Base-by-base conservation (phyloP, 1,140 invertebrate genomes). In the Macrostomum lignano region DNA sequence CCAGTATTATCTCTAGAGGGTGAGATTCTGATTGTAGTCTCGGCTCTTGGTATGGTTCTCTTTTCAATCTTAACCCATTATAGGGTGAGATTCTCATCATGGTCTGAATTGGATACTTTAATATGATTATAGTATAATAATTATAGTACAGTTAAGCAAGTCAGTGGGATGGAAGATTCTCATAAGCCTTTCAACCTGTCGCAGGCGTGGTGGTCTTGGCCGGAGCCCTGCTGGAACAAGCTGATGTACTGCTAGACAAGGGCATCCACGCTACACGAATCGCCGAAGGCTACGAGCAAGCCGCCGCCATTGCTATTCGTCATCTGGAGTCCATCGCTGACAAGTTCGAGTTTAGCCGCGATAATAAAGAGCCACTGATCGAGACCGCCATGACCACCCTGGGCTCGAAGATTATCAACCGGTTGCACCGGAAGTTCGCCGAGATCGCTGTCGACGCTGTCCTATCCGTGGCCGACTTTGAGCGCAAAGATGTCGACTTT, bases 191-290 rank as follows among this genome's bases (percentile, higher is more conserved):
- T n/a, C n/a, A n/a, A n/a, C n/a, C n/a, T n/a, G n/a, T n/a, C n/a
- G n/a, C n/a, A n/a, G 88, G 88, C 17, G 91, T 98, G 46, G 88
- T 98, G 36, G 73, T 79, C 2, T 47, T 79, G 21, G 72, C 72
- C 45, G 79, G 88, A 35, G 79, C 88, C 17, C 60, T 98, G 0
- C 51, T 98, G 21, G 88, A 96, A 54, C 81, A 94, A 52, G 86
- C 91, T 3, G 78, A 86, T 42, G 59, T 69, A 38, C 49, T 98
- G 1, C 52, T 98, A 0, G 84, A 96, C 58, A 73, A 78, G 49
- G 88, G 91, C 13, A 91, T 98, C 51, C 91, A 98, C 58, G 91
- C 91, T 0, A 91, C 94, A 39, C 69, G 86, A 44, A 91, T 98
- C 46, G 84, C 91, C 21, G 91, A 98, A 66, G 88, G 91, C 24